Conservation (phyloP, 2,797 vertebrate genomes). For the Tarsius wallacei region DNA sequence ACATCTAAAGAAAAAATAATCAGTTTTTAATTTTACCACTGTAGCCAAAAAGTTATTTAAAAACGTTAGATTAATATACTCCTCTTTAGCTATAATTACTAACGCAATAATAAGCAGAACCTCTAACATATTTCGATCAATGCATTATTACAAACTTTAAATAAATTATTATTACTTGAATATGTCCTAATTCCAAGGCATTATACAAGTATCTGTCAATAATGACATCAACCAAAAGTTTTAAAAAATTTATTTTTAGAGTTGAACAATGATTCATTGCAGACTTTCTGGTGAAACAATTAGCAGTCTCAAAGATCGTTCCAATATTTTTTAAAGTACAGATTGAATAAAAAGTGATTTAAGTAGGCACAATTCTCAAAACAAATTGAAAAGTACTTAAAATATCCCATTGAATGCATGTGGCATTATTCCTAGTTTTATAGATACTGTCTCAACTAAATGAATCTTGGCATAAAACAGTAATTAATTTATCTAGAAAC, state of each 20-base stretch:
- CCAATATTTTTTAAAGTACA: conserved; percentile 68
- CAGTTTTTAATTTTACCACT: conserved; percentile 29
- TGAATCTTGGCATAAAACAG: conserved; percentile 42
- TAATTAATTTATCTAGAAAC: conserved; percentile 36
- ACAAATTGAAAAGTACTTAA: conserved; percentile 65
- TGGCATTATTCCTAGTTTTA: conserved; percentile 64
- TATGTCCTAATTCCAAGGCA: conserved; percentile 11
- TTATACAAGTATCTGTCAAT: conserved; percentile 56
- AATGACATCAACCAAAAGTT: conserved; percentile 62
- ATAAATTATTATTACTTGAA: conserved; percentile 33
- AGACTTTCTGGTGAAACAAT: conserved; percentile 71
- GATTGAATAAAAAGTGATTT: conserved; percentile 55
- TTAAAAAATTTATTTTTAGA: conserved; percentile 73
- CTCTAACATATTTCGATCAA: background rate
- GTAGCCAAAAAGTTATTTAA: background rate
- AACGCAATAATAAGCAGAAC: conserved; percentile 37
- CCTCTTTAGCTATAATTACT: conserved; percentile 24
- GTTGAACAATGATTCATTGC: conserved; percentile 69
- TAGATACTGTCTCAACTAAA: conserved; percentile 44
- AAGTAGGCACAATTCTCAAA: conserved; percentile 55
- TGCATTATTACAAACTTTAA: conserved; percentile 54
- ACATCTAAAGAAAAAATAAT: conserved; percentile 39
- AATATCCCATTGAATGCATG: conserved; percentile 65
- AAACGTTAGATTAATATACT: background rate
- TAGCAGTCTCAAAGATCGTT: conserved; percentile 64